Conservation (phyloP, 2,888 invertebrate genomes). For the Drosophila greeni region DNA sequence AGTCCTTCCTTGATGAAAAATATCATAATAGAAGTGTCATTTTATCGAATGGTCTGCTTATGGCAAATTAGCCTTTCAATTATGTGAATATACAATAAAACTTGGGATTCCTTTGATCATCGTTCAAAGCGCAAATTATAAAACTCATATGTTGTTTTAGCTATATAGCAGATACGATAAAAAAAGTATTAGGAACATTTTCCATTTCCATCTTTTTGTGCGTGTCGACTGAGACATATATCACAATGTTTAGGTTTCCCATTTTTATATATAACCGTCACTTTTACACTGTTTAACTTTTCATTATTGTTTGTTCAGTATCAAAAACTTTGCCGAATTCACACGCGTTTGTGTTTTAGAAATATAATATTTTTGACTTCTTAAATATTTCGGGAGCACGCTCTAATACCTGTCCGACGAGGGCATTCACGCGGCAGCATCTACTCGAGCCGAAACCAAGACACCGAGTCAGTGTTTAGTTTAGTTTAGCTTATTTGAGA, state of each 20-base stretch:
- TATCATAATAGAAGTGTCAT: constrained; percentile 14
- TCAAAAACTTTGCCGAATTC: background rate
- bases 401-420: constrained; percentile 43
- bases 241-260: constrained; percentile 2
- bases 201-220: constrained; percentile 1
- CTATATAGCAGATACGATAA: background rate
- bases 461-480: constrained; percentile 44
- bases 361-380: constrained; percentile 9
- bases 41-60: constrained; percentile 23
- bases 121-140: constrained; percentile 9
- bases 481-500: too few relatives aligned
- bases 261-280: constrained; percentile 13
- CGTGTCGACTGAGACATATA: background rate
- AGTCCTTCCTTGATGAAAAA: constrained; percentile 1
- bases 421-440: constrained; percentile 56
- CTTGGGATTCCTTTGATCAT: constrained; percentile 22
- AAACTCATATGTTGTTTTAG: constrained; percentile 9
- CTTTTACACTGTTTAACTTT: background rate
- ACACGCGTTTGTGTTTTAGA: constrained; percentile 14
- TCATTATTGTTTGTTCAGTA: background rate
- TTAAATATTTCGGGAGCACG: constrained; percentile 47
- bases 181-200: constrained; percentile 6
- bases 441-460: constrained; percentile 54
- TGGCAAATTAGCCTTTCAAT: constrained; percentile 24
- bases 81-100: constrained; percentile 20